Evolutionary conservation across 2,113 vertebrate species (phyloP), one percentile per base, ranked within the genome.

Genomic region (Python bivittatus): DNA sequence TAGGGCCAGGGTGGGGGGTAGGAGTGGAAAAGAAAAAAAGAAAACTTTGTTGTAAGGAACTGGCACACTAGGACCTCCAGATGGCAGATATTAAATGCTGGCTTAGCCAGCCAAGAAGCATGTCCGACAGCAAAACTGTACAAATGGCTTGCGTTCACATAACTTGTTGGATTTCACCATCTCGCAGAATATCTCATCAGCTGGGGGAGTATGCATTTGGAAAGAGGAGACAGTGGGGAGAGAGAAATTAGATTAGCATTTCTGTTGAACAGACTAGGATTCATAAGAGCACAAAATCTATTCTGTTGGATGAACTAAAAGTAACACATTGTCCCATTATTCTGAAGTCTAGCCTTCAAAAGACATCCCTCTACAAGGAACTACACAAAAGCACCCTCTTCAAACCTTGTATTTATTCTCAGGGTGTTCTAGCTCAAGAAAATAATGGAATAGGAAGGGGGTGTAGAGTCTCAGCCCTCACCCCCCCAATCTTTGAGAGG

Each of bases 151-250:
- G 97, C 98, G 98, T 95, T 99, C 98, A 89, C 99, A 99, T 57
- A 99, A 98, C 92, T 98, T 98, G 95, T 99, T 99, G 92, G 98
- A 99, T 94, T 98, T 99, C 90, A 99, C 98, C 99, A 99, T 99
- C 96, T 99, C 98, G 56, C 99, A 99, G 97, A 99, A 99, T 1
- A 97, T 97, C 94, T 99, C 98, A 20, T 99, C 98, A 48, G 98
- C 99, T 99, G 96, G 60, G 72, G 87, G 84, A 93, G 88, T 90
- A 0, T 48, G 52, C 58, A 5, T 92, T 7, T 13, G 92, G 53
- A 94, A 93, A 15, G 64, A 8, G 33, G 22, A 53, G 22, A 56
- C 25, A 53, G 48, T 9, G 27, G 6, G 96, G 92, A 95, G 95
- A 85, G 72, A 94, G 94, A 29, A 42, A 95, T 86, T 92, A 92